phyloP scores from a whole-genome alignment of 2,113 vertebrate species.

The Pica pica region DNA sequence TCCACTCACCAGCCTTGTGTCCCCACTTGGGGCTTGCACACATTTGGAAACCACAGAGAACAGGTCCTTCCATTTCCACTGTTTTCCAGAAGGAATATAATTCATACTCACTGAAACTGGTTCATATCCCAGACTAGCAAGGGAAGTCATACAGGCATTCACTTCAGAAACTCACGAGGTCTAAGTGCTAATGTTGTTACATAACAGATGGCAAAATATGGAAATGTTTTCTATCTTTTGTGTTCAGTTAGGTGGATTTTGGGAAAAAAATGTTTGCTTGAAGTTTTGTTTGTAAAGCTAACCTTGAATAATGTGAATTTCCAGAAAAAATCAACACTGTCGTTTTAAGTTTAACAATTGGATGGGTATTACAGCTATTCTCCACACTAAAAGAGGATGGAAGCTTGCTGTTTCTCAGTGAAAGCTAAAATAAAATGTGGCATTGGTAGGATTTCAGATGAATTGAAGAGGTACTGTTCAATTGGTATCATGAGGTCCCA shows the following conservation, averaged over 20 bases:
- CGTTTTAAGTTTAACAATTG: neutral
- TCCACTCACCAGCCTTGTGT: neutral
- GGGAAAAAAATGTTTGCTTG: neutral
- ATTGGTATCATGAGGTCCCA: neutral
- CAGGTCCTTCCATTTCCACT: neutral
- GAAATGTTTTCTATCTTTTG: neutral
- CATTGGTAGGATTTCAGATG: neutral
- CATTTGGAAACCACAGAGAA: neutral
- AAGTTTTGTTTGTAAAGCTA: neutral
- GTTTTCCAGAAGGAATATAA: neutral
- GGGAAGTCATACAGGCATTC: neutral
- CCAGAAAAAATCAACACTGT: neutral
- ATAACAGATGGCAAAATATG: neutral
- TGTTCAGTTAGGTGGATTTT: neutral
- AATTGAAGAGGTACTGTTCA: neutral
- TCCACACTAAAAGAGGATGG: neutral
- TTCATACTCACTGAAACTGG: neutral
- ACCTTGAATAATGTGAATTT: neutral
- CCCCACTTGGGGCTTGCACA: rapidly evolving
- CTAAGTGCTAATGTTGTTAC: neutral
- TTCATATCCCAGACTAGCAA: neutral
- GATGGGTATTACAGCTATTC: neutral
- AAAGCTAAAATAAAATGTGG: neutral
- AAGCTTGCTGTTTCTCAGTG: neutral
- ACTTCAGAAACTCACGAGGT: neutral